Evolutionary conservation across 2,797 vertebrate genomes (phyloP).

Genomic region (Sciurus carolinensis): DNA sequence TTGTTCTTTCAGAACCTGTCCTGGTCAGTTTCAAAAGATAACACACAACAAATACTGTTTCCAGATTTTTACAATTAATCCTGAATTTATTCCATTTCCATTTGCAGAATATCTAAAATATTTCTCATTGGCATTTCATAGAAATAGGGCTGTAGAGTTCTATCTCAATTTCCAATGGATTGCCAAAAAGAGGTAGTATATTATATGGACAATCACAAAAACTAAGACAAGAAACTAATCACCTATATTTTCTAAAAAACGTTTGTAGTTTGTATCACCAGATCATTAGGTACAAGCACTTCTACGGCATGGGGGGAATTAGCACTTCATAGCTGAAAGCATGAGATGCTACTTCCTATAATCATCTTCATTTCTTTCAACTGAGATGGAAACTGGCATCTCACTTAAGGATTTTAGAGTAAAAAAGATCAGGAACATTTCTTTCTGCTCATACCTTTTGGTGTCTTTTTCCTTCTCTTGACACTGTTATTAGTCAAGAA

Average conservation of each 20-base stretch:
- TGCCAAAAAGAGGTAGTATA: slow-evolving; percentile 31
- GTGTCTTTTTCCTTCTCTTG: slow-evolving; percentile 10
- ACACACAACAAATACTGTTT: slow-evolving; percentile 9
- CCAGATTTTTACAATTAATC: slow-evolving; percentile 59
- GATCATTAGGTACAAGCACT: slow-evolving; percentile 10
- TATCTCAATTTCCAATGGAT: slow-evolving; percentile 51
- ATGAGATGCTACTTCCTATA: slow-evolving; percentile 21
- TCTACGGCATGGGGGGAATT: background rate
- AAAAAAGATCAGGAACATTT: slow-evolving; percentile 56
- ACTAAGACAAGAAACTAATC: slow-evolving; percentile 50
- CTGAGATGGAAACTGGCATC: slow-evolving; percentile 35
- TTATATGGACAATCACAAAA: slow-evolving; percentile 52
- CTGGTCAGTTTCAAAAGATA: background rate
- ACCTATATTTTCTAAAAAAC: slow-evolving; percentile 41
- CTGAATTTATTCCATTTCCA: slow-evolving; percentile 48
- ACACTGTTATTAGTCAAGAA: slow-evolving; percentile 62
- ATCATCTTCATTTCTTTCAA: slow-evolving; percentile 56
- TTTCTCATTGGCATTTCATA: slow-evolving; percentile 53
- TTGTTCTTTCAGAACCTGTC: slow-evolving; percentile 48
- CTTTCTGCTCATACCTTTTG: background rate
- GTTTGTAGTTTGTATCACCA: background rate
- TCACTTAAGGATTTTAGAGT: slow-evolving; percentile 29
- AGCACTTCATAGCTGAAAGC: background rate
- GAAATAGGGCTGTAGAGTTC: slow-evolving; percentile 35
- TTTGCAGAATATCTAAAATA: slow-evolving; percentile 60